A percentile compares a stretch with the other conserved stretches of the same genome.
These are phyloP conservation scores for Bradypodion ventrale DNA, from an alignment of 2,797 vertebrate species.

Conservation along the genomic window DNA sequence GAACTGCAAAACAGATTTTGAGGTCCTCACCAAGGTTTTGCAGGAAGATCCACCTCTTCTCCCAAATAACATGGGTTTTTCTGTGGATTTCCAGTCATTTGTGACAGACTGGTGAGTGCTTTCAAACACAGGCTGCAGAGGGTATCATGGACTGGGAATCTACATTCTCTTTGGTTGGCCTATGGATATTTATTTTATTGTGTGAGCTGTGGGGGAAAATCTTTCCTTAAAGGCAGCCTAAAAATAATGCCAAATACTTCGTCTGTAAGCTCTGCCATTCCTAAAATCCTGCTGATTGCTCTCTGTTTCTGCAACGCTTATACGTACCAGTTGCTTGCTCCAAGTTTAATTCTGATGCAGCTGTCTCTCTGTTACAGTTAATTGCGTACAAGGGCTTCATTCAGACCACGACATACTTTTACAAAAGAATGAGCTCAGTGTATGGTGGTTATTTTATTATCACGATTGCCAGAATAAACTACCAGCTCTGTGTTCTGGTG, in stretches of 20 bases:
- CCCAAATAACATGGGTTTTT: conserved; percentile 92
- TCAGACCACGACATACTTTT: background rate
- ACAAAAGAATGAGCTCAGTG: background rate
- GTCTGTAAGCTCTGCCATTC: background rate
- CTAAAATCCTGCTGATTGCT: background rate
- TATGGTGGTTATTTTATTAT: background rate
- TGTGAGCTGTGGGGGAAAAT: too few species aligned
- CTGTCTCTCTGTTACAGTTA: background rate
- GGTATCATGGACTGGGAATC: too few species aligned
- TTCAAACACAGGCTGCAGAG: background rate
- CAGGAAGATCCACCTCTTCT: conserved; percentile 94
- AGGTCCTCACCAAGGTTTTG: conserved; percentile 97
- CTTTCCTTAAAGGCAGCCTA: too few species aligned
- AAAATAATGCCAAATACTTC: too few species aligned
- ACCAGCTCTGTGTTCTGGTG: background rate
- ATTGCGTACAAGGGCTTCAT: background rate
- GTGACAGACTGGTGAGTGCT: conserved; percentile 92
- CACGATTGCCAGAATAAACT: background rate
- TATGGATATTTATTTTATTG: too few species aligned
- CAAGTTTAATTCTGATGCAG: background rate
- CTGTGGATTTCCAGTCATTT: conserved; percentile 94
- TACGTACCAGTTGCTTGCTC: background rate
- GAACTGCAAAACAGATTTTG: conserved; percentile 97
- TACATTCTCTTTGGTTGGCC: background rate
- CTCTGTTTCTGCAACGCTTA: background rate